phyloP scores from a whole-genome alignment of 2,113 vertebrate species.

The Brachionichthys hirsutus region DNA sequence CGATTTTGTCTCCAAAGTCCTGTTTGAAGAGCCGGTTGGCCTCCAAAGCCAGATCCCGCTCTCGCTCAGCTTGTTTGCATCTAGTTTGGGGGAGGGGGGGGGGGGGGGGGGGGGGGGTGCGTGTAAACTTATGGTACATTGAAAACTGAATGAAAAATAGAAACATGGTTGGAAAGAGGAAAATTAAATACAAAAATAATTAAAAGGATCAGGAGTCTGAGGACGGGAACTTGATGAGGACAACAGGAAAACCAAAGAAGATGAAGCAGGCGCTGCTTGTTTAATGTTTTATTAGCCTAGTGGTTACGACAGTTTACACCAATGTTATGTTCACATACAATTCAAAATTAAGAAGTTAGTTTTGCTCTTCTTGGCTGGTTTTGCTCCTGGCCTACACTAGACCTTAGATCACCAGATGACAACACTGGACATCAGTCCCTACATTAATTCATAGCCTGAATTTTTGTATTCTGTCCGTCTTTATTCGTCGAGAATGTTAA shows the following conservation, averaged over 20 bases:
- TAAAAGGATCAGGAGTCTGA: conserved; percentile 38
- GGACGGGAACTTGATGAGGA: conserved; percentile 49
- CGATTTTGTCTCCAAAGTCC: conserved; percentile 98
- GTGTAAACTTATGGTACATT: conserved; percentile 91
- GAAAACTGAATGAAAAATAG: conserved; percentile 36
- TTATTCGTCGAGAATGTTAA: conserved; percentile 2
- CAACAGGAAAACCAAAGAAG: conserved; percentile 38
- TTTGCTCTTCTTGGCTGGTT: conserved; percentile 50
- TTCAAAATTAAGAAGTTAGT: conserved; percentile 63
- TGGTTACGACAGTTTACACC: conserved; percentile 91
- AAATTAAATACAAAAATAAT: not conserved
- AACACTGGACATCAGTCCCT: not conserved
- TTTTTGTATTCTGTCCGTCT: not conserved
- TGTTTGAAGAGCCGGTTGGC: conserved; percentile 97
- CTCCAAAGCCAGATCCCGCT: conserved; percentile 84
- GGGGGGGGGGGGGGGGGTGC: conserved; percentile 74
- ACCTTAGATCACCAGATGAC: conserved; percentile 22
- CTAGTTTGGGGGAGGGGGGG: conserved; percentile 87
- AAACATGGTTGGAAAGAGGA: conserved; percentile 6
- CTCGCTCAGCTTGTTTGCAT: conserved; percentile 89
- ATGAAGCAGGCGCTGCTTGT: conserved; percentile 85
- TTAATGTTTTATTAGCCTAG: conserved; percentile 87
- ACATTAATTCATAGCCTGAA: not conserved
- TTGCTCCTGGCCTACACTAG: conserved; percentile 12
- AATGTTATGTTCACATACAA: conserved; percentile 88